Evolutionary conservation across 2,797 vertebrate genomes (phyloP), one percentile per base, ranked within the genome.

Genomic region (Lepus oiostolus): DNA sequence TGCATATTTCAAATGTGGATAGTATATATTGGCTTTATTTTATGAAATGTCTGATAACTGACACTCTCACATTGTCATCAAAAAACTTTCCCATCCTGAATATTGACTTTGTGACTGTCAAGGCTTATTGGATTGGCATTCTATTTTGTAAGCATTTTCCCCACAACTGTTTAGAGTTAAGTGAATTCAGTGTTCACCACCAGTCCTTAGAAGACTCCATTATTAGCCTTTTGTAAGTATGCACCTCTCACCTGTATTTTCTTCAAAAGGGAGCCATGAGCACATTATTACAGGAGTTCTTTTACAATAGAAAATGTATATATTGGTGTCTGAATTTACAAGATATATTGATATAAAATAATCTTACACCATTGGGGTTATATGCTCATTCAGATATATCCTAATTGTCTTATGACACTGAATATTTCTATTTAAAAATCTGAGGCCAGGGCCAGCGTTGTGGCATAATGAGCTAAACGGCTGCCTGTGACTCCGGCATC

Each of bases 391-490:
- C 14, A 83, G n/a, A 8, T 21, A 19, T 11, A 50, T 26, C 32
- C 7, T 17, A 85, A 38, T 50, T 79, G 1, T 79, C 58, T 89
- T 67, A 77, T 52, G 3, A 60, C 26, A 87, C 19, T 79, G 47
- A 60, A 90, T 47, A 93, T n/a, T 84, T 92, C 26, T 32, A 9
- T 77, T 52, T 75, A 83, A 84, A 88, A 90, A 54, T 60, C 35
- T 8, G 9, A 71, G 32, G 70, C 22, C 35, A 24, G 11, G 35
- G 17, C 21, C 19, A 35, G 21, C 0, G 35, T 24, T 22, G 32
- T 22, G 21, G 9, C 19, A 4, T 22, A 38, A 58, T 58, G 19
- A 58, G 16, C 19, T 21, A 58, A 58, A 58, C 54, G 1, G 19
- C 14, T 58, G 54, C 19, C 54, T 58, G 54, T 16, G 6, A 58